Conservation (phyloP, 2,888 invertebrate species). For the Dryomyza anilis region DNA sequence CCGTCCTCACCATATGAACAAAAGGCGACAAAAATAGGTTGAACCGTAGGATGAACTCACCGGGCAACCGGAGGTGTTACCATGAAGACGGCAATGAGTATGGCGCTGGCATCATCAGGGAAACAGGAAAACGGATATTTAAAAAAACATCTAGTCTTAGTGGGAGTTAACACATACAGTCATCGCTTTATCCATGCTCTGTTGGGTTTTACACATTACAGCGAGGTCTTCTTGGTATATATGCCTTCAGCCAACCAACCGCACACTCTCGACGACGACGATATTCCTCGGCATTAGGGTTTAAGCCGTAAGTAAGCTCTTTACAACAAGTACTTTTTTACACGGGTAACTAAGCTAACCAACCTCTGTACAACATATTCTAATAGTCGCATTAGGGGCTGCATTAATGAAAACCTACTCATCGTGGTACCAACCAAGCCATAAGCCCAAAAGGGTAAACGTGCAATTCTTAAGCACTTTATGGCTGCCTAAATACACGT, state of each 20-base stretch:
- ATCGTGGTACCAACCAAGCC: no score
- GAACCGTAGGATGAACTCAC: neutral
- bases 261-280: no score
- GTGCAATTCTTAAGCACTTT: constrained; percentile 20
- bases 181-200: no score
- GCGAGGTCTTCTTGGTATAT: neutral
- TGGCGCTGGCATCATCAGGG: neutral
- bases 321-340: constrained; percentile 20
- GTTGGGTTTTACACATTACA: no score
- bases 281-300: constrained; percentile 10
- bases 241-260: constrained; percentile 16
- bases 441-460: constrained; percentile 24
- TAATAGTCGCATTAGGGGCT: constrained; percentile 7
- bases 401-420: constrained; percentile 19
- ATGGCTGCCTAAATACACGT: constrained; percentile 18
- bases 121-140: no score
- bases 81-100: neutral
- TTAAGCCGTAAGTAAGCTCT: constrained; percentile 19
- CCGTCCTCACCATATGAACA: no score
- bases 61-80: neutral
- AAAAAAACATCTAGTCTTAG: neutral
- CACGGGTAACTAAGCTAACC: constrained; percentile 17
- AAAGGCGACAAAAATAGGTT: constrained; percentile 11
- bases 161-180: no score
- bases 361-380: no score